Base-by-base conservation (phyloP, 1,140 invertebrate genomes). In the Diorhabda carinulata region DNA sequence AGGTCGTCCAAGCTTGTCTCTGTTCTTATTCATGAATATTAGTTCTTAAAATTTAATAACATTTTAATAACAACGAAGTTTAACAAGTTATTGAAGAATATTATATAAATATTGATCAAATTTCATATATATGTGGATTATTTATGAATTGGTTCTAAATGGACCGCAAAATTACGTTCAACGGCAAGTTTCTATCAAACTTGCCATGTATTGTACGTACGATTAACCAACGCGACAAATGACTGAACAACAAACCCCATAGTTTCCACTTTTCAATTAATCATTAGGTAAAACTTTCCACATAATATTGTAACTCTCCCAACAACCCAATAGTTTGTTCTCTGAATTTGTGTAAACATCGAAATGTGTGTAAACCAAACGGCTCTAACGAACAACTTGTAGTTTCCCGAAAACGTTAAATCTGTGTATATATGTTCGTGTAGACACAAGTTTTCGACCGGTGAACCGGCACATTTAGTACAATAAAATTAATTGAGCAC, bases 391-490 rank as follows among this genome's bases (percentile, higher is more conserved):
- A 66, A 72, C 70, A 72, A 72, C 47, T 72, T 72, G 71, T 72
- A 72, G 61, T 72, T 72, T 72, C 67, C 67, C 64, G 62, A 74
- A 74, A 70, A 70, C 73, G 69, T 61, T 71, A 71, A 74, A 74
- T 73, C 73, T 68, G 69, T 52, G n/a, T 52, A 25, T 25, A 25
- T 57, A 63, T 73, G 68, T 68, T 70, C 68, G 67, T 74, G 67
- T 73, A 70, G 69, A 77, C 73, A 77, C 73, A 70, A 76, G 71
- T 73, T 72, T 73, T 74, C 70, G 69, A 71, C 70, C 74, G 72
- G 67, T 72, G 74, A 75, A 75, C 74, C 72, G 71, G 72, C 73
- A 72, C 64, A 52, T 52, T 8, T 52, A 52, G 47, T 52, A 6
- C 47, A 52, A n/a, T 52, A 8, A 52, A 4, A 52, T 6, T 52